phyloP scores from a whole-genome alignment of 2,797 vertebrate genomes.

The Danio jaintianensis region DNA sequence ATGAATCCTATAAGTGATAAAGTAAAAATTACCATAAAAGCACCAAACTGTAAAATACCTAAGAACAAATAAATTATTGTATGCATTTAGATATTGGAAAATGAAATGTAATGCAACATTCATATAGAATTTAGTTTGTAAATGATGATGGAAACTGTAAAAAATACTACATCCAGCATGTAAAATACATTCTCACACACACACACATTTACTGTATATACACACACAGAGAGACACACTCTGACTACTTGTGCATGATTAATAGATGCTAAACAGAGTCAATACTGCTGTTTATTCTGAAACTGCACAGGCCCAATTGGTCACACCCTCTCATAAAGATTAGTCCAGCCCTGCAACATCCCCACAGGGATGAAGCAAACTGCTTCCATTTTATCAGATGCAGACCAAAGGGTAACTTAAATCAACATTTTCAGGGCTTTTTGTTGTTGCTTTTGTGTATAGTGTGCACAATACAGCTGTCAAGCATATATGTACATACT shows the following conservation, averaged over 20 bases:
- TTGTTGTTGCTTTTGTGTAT: too few species aligned
- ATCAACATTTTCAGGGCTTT: background rate
- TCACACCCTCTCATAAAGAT: background rate
- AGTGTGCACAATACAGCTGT: too few species aligned
- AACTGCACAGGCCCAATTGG: background rate
- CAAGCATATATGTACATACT: too few species aligned
- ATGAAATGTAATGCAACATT: background rate
- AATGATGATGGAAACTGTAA: background rate
- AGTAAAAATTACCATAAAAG: too few species aligned
- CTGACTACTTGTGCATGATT: background rate
- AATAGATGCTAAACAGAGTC: background rate
- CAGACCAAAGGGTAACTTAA: background rate
- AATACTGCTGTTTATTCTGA: background rate
- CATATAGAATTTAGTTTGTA: background rate
- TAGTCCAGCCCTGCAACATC: background rate
- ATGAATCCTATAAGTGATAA: background rate
- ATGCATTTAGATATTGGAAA: background rate
- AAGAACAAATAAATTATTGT: background rate
- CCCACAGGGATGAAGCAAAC: constrained; percentile 31
- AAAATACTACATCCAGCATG: background rate
- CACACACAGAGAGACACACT: background rate
- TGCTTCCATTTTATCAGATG: constrained; percentile 38
- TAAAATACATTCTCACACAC: too few species aligned
- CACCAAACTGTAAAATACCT: background rate
- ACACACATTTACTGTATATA: background rate